Base-by-base conservation (phyloP, 2,113 vertebrate species). In the Leptocoma aspasia region DNA sequence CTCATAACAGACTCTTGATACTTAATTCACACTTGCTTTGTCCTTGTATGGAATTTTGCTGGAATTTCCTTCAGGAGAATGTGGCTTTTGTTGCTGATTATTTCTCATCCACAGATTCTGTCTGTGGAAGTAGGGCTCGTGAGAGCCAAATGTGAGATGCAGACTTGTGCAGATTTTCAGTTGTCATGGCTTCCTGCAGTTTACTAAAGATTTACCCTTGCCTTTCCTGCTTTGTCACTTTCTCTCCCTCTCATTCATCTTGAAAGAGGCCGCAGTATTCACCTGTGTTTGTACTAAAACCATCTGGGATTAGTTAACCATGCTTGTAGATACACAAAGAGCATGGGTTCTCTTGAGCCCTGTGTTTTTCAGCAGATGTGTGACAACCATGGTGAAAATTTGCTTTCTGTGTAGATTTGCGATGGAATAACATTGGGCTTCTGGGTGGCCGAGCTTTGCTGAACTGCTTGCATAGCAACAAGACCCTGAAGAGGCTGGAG, bases 351-450 rank as follows among this genome's bases (percentile, higher is more conserved):
- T 73, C 47, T 18, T n/a, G 53, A 54, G 30, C 24, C 23, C 6
- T 54, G 7, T 6, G 5, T 31, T 89, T 91, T 76, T 45, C 61
- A 83, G 80, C 37, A 57, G 69, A 9, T 47, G 5, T 8, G 16
- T 63, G 54, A 35, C 42, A 44, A 2, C 39, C 1, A 2, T 11
- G 21, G 12, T 95, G 57, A 96, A 85, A 60, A 11, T 68, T 79
- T 66, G n/a, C 57, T 88, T 82, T 94, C 88, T 86, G 23, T 76
- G 6, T 89, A 99, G 99, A 99, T 97, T 94, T 99, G 60, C 98
- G 99, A 72, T 99, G 99, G 99, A 99, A 99, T 97, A 99, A 98
- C 82, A 90, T 99, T 3, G 99, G 99, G 22, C 98, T 99, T 54
- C 96, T 99, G 95, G 99, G 99, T 3, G 99, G 99, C 53, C 97